Base-by-base conservation (phyloP, 2,888 invertebrate species). In the Chloromyia formosa region DNA sequence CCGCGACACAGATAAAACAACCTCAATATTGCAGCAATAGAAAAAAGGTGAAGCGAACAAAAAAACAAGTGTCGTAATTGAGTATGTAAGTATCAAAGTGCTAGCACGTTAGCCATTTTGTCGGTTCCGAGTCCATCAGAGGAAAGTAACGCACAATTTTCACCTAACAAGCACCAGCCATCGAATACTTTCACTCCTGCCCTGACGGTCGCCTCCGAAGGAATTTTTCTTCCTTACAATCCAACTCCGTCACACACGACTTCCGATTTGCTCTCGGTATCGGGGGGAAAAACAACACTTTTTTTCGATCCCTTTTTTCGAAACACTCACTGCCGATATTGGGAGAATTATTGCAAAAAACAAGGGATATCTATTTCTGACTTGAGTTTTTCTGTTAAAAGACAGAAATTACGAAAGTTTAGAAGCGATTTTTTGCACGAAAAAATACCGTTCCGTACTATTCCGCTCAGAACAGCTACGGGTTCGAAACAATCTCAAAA, bases 401-500 rank as follows among this genome's bases (percentile, higher is more conserved):
- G 45, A 45, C 23, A 22, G 66, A 49, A 66, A 66, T 16, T 18
- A 42, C 45, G 66, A 23, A 49, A 49, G 66, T 66, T 66, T 64
- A 5, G 2, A 49, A 49, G 14, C 49, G 16, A 49, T 49, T 49
- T 49, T 49, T 66, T 49, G 12, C 18, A 16, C 49, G 20, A 66
- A 49, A 49, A 66, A 66, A 66, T 35, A 66, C 66, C 49, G 49
- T 66, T 66, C 45, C 66, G 66, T 22, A 66, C 66, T 66, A 71
- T 56, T 58, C 71, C 71, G 71, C 40, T 71, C 40, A 56, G 71
- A 71, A 56, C 71, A 56, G 66, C 71, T 42, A 71, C 56, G 71
- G 71, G 71, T 58, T 71, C 71, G 71, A 71, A 71, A 56, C 71
- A 71, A 71, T 71, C 71, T 56, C 35, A 42, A 58, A 35, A 71